Percentiles rank a stretch among this genome's conserved stretches.
Evolutionary conservation across 2,888 invertebrate genomes (phyloP).

Genomic region (Sarcophaga caerulescens): DNA sequence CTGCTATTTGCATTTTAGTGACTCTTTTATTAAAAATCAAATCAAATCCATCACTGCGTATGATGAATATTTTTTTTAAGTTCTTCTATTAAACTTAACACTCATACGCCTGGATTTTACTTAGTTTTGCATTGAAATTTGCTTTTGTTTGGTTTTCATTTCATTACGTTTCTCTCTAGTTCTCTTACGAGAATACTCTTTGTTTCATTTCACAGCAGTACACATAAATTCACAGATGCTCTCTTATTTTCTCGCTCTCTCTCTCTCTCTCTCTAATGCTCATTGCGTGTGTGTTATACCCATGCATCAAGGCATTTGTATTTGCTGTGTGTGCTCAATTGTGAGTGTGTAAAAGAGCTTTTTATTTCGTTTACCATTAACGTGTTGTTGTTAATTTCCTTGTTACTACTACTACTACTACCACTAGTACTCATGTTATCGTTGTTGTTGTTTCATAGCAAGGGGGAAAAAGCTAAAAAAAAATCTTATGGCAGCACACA

Average conservation of each 20-base stretch:
- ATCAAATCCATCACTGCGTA: neutral
- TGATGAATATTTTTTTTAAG: slow-evolving; percentile 16
- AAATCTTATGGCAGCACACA: slow-evolving; percentile 58
- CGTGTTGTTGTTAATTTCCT: slow-evolving; percentile 36
- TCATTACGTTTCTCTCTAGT: neutral
- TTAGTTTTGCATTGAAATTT: neutral
- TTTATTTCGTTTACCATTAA: slow-evolving; percentile 23
- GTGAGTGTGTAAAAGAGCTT: slow-evolving; percentile 50
- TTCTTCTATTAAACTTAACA: neutral
- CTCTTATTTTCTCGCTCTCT: neutral
- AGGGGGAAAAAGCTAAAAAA: slow-evolving; percentile 52
- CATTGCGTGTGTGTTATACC: neutral
- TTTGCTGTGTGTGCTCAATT: slow-evolving; percentile 41
- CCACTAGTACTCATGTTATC: slow-evolving; percentile 8
- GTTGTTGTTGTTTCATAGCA: slow-evolving; percentile 19
- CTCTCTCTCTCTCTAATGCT: neutral
- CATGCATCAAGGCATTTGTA: slow-evolving; percentile 43
- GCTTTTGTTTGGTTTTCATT: slow-evolving; percentile 2
- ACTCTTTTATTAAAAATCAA: too few species aligned
- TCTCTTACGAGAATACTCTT: neutral
- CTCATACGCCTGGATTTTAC: neutral
- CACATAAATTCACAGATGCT: neutral
- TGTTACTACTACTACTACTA: neutral
- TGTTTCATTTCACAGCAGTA: slow-evolving; percentile 28
- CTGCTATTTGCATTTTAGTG: neutral